Conservation (phyloP, 1,140 invertebrate genomes). For the Bombus superbus region DNA sequence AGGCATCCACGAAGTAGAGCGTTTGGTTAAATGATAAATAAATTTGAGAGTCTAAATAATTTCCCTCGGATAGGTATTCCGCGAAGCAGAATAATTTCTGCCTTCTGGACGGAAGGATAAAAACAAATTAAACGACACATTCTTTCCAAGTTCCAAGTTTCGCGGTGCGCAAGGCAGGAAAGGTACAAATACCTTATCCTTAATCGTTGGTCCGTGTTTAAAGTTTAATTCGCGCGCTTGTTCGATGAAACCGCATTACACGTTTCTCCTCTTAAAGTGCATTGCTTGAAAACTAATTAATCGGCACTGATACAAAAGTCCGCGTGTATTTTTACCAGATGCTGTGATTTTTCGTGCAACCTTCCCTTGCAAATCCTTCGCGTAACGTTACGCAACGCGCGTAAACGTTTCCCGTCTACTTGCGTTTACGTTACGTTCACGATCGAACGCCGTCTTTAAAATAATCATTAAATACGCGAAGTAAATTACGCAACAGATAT, state of each 20-base stretch:
- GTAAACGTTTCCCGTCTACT: no score
- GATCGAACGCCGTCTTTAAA: no score
- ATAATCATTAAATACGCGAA: no score
- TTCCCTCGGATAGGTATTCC: no score
- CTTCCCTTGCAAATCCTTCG: no score
- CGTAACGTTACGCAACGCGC: no score
- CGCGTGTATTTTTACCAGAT: not conserved
- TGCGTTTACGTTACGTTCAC: no score
- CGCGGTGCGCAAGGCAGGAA: not conserved
- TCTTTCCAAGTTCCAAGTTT: no score
- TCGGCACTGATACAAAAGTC: not conserved
- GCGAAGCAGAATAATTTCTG: not conserved
- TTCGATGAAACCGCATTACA: not conserved
- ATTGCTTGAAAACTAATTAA: not conserved
- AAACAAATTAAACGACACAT: not conserved
- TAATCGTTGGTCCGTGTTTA: not conserved
- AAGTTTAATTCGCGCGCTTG: not conserved
- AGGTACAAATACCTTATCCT: not conserved
- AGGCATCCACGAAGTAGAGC: no score
- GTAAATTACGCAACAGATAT: not conserved
- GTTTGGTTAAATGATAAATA: not conserved
- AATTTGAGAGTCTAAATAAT: no score
- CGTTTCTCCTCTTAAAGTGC: slow-evolving; percentile 4
- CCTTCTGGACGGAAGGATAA: not conserved
- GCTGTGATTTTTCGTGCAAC: no score